Conservation (phyloP, 2,113 vertebrate genomes). For the Lontra canadensis region DNA sequence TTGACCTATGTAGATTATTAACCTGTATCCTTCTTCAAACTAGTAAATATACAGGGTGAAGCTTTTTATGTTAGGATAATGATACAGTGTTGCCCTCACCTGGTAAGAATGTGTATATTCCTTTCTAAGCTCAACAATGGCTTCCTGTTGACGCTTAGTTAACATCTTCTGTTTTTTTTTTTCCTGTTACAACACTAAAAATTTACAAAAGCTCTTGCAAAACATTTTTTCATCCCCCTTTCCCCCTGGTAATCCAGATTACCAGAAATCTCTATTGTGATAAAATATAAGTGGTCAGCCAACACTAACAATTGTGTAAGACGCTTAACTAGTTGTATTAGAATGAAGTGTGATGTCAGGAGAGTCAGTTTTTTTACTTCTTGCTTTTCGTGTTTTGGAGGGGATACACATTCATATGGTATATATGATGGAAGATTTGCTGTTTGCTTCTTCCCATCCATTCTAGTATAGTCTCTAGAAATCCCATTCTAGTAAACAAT, state of each 20-base stretch:
- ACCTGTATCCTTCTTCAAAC: neutral
- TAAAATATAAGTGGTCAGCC: neutral
- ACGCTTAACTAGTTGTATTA: neutral
- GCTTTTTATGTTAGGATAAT: neutral
- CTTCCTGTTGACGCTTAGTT: neutral
- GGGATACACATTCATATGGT: neutral
- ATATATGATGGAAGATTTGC: neutral
- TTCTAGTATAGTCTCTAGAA: neutral
- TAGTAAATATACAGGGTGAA: neutral
- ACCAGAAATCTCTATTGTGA: neutral
- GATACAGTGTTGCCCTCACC: neutral
- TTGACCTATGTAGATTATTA: neutral
- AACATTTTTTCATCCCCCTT: neutral
- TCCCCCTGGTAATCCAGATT: neutral
- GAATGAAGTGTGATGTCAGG: slow-evolving; percentile 13
- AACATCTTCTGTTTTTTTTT: slow-evolving; percentile 43
- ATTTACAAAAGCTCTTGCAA: slow-evolving; percentile 34
- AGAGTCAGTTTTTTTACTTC: neutral
- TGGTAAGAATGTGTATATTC: slow-evolving; percentile 11
- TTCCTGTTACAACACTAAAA: slow-evolving; percentile 53
- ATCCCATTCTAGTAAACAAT: neutral
- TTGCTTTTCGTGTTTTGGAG: neutral
- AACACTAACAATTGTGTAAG: neutral
- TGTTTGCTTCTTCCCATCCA: neutral
- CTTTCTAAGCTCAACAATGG: neutral